Conservation (phyloP, 2,113 vertebrate species). For the Aythya baeri region DNA sequence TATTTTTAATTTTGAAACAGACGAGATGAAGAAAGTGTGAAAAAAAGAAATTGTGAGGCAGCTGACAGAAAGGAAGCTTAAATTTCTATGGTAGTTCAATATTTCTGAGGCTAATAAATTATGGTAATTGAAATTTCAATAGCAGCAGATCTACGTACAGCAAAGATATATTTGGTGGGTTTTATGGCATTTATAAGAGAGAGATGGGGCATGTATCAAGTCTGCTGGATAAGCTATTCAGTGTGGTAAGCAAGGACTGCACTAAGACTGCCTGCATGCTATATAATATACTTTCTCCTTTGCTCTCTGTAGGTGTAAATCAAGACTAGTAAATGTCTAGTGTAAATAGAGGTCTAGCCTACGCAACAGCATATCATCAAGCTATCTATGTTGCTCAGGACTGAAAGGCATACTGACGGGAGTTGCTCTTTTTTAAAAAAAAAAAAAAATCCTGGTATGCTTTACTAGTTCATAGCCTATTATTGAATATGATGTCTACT, state of each 20-base stretch:
- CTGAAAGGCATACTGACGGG: not conserved
- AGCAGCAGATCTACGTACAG: not conserved
- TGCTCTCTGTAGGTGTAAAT: not conserved
- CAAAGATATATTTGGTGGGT: not conserved
- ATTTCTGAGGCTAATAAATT: conserved; percentile 7
- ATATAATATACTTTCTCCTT: not conserved
- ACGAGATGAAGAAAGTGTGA: not conserved
- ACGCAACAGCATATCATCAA: not conserved
- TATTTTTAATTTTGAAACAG: not conserved
- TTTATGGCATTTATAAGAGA: not conserved
- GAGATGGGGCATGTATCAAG: not conserved
- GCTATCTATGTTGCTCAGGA: not conserved
- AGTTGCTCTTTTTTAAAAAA: not conserved
- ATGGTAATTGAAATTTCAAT: not conserved
- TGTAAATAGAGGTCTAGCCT: not conserved
- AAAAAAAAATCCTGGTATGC: not conserved
- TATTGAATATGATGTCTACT: not conserved
- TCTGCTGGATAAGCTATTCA: not conserved
- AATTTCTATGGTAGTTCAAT: not conserved
- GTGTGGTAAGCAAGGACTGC: not conserved
- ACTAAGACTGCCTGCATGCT: not conserved
- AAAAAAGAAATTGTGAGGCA: not conserved
- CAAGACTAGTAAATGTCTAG: not conserved
- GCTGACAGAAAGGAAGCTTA: not conserved
- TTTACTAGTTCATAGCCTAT: not conserved